Percentiles rank a stretch among this genome's conserved stretches.
phyloP scores from a whole-genome alignment of 2,888 invertebrate genomes.

The Thalpophila matura region DNA sequence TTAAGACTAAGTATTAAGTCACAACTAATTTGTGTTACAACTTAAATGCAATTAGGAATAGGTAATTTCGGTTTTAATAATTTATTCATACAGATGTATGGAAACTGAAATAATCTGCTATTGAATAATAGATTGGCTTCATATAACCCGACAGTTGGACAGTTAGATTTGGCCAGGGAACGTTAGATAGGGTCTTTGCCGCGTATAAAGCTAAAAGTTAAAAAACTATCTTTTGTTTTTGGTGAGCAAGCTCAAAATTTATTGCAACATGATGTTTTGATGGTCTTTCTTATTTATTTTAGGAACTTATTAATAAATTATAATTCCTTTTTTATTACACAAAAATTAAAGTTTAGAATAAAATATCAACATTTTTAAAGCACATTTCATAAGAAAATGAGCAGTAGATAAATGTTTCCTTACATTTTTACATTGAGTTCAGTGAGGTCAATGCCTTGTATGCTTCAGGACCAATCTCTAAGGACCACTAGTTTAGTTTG shows the following conservation, averaged over 20 bases:
- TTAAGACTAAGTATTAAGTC: neutral
- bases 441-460: no score
- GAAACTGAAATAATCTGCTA: neutral
- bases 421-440: no score
- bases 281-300: no score
- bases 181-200: neutral
- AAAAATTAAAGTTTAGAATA: no score
- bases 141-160: constrained; percentile 3
- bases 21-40: neutral
- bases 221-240: neutral
- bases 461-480: neutral
- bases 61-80: neutral
- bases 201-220: no score
- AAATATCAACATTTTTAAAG: no score
- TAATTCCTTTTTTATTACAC: no score
- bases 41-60: no score
- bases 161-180: constrained; percentile 20
- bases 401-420: no score
- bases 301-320: no score
- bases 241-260: neutral
- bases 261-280: neutral
- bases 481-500: neutral
- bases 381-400: no score
- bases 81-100: neutral
- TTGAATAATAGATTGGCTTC: constrained; percentile 7